Evolutionary conservation across 1,140 invertebrate genomes (phyloP).

Genomic region (Scaptomyza hsui): DNA sequence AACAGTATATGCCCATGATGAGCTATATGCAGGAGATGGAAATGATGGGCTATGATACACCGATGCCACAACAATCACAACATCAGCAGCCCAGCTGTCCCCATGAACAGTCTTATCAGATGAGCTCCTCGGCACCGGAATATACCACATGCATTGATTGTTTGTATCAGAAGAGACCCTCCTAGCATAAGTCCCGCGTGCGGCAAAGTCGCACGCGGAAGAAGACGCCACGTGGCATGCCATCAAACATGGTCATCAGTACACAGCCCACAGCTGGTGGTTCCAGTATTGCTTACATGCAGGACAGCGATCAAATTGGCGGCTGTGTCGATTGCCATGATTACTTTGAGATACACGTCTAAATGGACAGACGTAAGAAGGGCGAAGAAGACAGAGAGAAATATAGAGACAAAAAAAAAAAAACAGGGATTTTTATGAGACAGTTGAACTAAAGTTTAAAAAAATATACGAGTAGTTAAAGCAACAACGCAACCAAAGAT

Average conservation of each 20-base stretch:
- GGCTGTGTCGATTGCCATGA: conserved; percentile 83
- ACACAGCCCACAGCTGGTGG: conserved; percentile 65
- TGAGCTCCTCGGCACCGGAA: conserved; percentile 87
- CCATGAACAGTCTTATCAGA: conserved; percentile 80
- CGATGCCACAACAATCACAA: conserved; percentile 11
- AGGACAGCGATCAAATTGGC: conserved; percentile 48
- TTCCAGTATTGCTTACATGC: conserved; percentile 63
- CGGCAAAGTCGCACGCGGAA: conserved; percentile 84
- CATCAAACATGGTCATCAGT: conserved; percentile 58
- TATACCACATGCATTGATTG: conserved; percentile 88
- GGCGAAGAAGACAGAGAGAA: conserved; percentile 11
- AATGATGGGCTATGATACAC: conserved; percentile 40
- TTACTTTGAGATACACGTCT: conserved; percentile 83
- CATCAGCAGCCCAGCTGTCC: conserved; percentile 32
- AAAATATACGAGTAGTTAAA: conserved; percentile 25
- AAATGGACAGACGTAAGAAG: conserved; percentile 14
- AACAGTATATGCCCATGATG: conserved; percentile 56
- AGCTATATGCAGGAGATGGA: conserved; percentile 49
- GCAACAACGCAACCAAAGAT: conserved; percentile 57
- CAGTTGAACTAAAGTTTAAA: conserved; percentile 47
- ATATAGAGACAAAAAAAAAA: conserved; percentile 37
- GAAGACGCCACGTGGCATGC: conserved; percentile 69
- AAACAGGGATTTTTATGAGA: conserved; percentile 57
- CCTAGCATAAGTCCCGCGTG: conserved; percentile 86
- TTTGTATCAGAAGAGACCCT: conserved; percentile 86